Evolutionary conservation across 2,888 invertebrate species (phyloP), one percentile per base, ranked within the genome.

Genomic region (Tachina fera): DNA sequence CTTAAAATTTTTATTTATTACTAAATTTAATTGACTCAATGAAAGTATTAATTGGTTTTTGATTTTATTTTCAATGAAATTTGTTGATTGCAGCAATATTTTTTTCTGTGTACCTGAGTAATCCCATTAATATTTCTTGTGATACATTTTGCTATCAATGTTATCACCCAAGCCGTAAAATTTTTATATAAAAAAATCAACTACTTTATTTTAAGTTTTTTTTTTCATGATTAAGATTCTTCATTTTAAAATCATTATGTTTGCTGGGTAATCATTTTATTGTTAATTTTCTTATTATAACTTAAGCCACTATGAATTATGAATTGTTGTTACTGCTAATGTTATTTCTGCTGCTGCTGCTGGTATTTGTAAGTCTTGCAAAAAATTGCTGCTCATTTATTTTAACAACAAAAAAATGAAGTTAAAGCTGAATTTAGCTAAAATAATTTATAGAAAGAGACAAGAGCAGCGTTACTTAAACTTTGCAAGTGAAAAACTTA

Each of bases 291-390:
- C 58, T 70, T 71, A 67, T 79, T 58, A 47, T 14, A 76, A 71
- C 63, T 63, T 79, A 83, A 86, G 67, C 75, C 76, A 68, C 19
- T 67, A 79, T 83, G 83, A 86, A 72, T 83, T 86, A 83, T 79
- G 71, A 86, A 75, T 74, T 82, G 41, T 78, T 76, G 51, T 71
- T 82, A 31, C 67, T 65, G 60, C 45, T 43, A 11, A 58, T 74
- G 49, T 60, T 51, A 9, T 56, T 61, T 60, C 19, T 77, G n/a
- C 49, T 72, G 19, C 11, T 75, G 43, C 13, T 45, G 16, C 61
- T 47, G 56, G 63, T 45, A 19, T 3, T 31, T 67, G 9, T 41
- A 5, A 11, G 0, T 70, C 49, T 65, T 56, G 49, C 43, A 31
- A 31, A 31, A 31, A 31, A 31, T 31, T 70, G 72, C 51, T 70